These are phyloP conservation scores for Glaucomys volans DNA, from an alignment of 2,113 vertebrate genomes.

Conservation along the genomic window DNA sequence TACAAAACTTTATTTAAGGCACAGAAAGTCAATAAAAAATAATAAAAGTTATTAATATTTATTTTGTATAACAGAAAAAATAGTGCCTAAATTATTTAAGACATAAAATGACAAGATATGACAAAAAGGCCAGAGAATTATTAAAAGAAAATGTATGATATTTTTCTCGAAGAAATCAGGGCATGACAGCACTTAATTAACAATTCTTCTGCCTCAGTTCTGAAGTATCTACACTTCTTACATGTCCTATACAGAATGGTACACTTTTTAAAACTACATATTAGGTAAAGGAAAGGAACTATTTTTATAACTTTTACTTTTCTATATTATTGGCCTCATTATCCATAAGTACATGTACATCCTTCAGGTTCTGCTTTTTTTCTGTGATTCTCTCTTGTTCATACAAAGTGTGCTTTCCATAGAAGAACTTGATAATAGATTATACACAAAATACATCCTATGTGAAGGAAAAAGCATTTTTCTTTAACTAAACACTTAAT, in stretches of 20 bases:
- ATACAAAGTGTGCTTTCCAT: background rate
- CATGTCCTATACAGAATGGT: background rate
- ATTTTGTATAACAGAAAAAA: background rate
- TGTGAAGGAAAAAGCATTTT: background rate
- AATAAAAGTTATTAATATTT: background rate
- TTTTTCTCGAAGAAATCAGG: background rate
- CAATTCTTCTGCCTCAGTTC: background rate
- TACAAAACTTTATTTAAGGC: background rate
- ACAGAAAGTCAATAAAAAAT: background rate
- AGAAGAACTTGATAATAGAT: background rate
- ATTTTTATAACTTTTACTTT: background rate
- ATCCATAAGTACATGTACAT: background rate
- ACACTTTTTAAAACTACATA: background rate
- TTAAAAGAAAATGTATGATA: background rate
- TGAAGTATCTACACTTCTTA: background rate
- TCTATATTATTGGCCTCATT: background rate
- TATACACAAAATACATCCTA: background rate
- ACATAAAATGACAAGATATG: background rate
- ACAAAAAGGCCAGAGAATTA: background rate
- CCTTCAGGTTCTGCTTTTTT: background rate
- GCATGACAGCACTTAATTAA: accelerated
- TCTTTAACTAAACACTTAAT: background rate
- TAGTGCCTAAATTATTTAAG: background rate
- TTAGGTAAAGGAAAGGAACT: background rate
- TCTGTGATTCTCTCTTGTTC: background rate